These are phyloP conservation scores for Petrocephalus microphthalmus DNA, from an alignment of 2,113 vertebrate species.

Conservation along the genomic window DNA sequence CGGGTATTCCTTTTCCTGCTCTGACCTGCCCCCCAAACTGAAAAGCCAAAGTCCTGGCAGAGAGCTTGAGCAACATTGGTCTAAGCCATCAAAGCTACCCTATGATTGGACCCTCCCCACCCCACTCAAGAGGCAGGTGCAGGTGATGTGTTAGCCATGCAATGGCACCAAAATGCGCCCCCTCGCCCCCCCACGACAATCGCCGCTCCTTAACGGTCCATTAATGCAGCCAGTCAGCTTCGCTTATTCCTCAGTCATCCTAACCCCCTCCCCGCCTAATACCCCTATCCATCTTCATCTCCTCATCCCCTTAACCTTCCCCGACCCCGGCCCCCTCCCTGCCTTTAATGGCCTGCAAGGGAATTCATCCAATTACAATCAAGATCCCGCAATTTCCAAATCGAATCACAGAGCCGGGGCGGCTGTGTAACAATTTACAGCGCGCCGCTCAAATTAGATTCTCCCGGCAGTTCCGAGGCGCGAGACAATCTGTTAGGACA, in stretches of 20 bases:
- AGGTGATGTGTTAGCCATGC: constrained; percentile 41
- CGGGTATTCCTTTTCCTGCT: background rate
- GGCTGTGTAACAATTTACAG: constrained; percentile 67
- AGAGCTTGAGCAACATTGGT: background rate
- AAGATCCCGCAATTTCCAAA: constrained; percentile 60
- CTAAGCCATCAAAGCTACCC: background rate
- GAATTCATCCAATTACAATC: constrained; percentile 75
- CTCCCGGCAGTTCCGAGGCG: constrained; percentile 61
- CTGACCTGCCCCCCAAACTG: background rate
- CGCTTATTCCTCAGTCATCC: constrained; percentile 47
- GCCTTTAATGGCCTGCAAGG: constrained; percentile 59
- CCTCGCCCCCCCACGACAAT: constrained; percentile 47
- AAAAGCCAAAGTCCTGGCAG: background rate
- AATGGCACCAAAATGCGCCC: constrained; percentile 49
- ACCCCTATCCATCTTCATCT: constrained; percentile 72
- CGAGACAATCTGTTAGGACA: constrained; percentile 68
- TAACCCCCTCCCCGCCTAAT: constrained; percentile 56
- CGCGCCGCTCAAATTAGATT: constrained; percentile 62
- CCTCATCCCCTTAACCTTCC: constrained; percentile 52
- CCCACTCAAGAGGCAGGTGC: constrained; percentile 31
- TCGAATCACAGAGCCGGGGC: constrained; percentile 57
- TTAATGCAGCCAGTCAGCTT: constrained; percentile 49
- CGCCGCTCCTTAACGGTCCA: constrained; percentile 58
- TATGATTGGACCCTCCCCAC: background rate
- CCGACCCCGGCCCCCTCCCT: constrained; percentile 48